phyloP scores from a whole-genome alignment of 2,888 invertebrate genomes.

The Sthenelais limicola region DNA sequence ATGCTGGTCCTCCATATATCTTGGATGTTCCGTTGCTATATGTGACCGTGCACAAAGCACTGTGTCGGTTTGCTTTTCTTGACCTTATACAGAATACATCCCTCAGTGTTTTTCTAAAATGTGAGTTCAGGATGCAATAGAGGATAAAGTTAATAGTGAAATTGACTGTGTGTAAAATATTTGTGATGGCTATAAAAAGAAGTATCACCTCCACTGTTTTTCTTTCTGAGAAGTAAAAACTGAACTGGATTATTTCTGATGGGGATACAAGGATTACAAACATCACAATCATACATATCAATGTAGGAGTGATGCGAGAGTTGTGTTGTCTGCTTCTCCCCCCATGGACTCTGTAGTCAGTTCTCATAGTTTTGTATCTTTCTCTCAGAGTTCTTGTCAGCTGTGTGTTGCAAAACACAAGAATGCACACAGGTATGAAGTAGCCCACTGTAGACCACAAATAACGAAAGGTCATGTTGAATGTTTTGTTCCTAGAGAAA shows the following conservation, averaged over 20 bases:
- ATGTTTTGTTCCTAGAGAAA: slow-evolving; percentile 31
- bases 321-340: slow-evolving; percentile 39
- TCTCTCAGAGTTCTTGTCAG: slow-evolving; percentile 56
- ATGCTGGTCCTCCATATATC: slow-evolving; percentile 22
- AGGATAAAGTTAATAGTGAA: slow-evolving; percentile 57
- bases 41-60: slow-evolving; percentile 18
- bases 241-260: slow-evolving; percentile 66
- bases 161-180: slow-evolving; percentile 51
- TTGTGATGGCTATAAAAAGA: slow-evolving; percentile 45
- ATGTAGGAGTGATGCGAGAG: slow-evolving; percentile 63
- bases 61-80: not conserved
- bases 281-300: slow-evolving; percentile 66
- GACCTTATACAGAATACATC: slow-evolving; percentile 15
- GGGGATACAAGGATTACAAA: slow-evolving; percentile 68
- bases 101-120: slow-evolving; percentile 48
- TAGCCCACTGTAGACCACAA: slow-evolving; percentile 65
- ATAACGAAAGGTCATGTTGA: slow-evolving; percentile 45
- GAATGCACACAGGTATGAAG: slow-evolving; percentile 65
- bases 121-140: slow-evolving; percentile 53
- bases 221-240: slow-evolving; percentile 46
- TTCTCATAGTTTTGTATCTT: slow-evolving; percentile 45
- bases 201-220: slow-evolving; percentile 41
- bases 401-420: slow-evolving; percentile 66
- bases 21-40: slow-evolving; percentile 20
- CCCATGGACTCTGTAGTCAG: slow-evolving; percentile 46